Conservation (phyloP, 2,797 vertebrate genomes). For the Acrossocheilus fasciatus region DNA sequence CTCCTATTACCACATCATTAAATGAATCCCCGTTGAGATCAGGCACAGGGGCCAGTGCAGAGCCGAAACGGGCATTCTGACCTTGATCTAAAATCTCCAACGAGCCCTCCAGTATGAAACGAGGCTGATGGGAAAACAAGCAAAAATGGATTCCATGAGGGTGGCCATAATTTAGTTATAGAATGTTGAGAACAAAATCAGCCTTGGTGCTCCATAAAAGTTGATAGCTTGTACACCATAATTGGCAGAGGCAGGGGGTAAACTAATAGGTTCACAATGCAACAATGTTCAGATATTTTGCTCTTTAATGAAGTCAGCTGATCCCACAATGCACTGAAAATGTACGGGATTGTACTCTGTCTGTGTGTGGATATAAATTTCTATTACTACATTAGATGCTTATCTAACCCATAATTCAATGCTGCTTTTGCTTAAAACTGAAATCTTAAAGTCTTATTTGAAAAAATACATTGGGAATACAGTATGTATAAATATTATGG, state of each 20-base stretch:
- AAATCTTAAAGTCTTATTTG: background rate
- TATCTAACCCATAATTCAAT: background rate
- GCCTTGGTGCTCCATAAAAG: slow-evolving; percentile 5
- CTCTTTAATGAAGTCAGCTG: slow-evolving; percentile 3
- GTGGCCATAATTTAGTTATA: background rate
- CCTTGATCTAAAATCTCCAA: slow-evolving; percentile 86
- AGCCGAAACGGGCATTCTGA: slow-evolving; percentile 95
- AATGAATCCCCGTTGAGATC: slow-evolving; percentile 95
- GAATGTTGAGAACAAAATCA: background rate
- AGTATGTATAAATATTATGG: slow-evolving; percentile 14
- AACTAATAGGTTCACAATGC: slow-evolving; percentile 1
- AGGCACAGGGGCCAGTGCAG: slow-evolving; percentile 87
- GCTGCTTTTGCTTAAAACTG: slow-evolving; percentile 15
- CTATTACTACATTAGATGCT: background rate
- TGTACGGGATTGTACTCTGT: background rate
- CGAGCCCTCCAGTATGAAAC: slow-evolving; percentile 83
- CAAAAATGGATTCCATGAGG: background rate
- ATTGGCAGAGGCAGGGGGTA: background rate
- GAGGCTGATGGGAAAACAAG: slow-evolving; percentile 54
- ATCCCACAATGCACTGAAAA: background rate
- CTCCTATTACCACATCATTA: slow-evolving; percentile 92
- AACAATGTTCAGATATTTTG: slow-evolving; percentile 2
- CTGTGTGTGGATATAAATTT: background rate
- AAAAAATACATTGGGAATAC: background rate
- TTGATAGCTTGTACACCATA: slow-evolving; percentile 5